Conservation (phyloP, 2,113 vertebrate species). For the Bubo blakistoni region DNA sequence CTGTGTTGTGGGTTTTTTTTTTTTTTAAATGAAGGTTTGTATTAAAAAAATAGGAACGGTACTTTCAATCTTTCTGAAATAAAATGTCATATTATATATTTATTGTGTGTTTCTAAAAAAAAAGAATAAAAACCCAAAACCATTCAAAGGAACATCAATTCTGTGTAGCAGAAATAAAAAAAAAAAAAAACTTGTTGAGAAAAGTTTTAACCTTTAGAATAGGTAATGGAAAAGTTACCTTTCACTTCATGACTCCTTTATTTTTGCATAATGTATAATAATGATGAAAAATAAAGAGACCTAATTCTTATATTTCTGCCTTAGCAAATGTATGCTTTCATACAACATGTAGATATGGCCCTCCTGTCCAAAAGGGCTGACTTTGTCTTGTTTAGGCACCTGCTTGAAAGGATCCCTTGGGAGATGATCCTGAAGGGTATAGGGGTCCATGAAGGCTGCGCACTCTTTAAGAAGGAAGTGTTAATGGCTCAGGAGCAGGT, state of each 20-base stretch:
- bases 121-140: accelerated
- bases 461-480: too few species aligned
- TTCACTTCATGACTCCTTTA: not conserved
- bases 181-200: not conserved
- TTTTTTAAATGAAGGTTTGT: not conserved
- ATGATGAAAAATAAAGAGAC: not conserved
- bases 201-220: not conserved
- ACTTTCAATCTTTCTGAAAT: not conserved
- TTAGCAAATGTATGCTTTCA: not conserved
- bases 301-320: not conserved
- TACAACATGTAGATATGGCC: accelerated
- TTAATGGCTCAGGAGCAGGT: too few species aligned
- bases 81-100: not conserved
- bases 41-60: not conserved
- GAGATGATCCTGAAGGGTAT: too few species aligned
- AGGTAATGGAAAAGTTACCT: accelerated
- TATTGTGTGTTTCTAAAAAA: not conserved
- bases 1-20: too few species aligned
- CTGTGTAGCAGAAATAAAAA: not conserved
- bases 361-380: not conserved
- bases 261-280: not conserved
- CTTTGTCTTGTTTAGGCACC: too few species aligned
- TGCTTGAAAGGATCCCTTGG: too few species aligned
- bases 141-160: not conserved
- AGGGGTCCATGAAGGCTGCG: too few species aligned